phyloP scores from a whole-genome alignment of 92 coral and sea anemone genomes.

The Ricordea florida region DNA sequence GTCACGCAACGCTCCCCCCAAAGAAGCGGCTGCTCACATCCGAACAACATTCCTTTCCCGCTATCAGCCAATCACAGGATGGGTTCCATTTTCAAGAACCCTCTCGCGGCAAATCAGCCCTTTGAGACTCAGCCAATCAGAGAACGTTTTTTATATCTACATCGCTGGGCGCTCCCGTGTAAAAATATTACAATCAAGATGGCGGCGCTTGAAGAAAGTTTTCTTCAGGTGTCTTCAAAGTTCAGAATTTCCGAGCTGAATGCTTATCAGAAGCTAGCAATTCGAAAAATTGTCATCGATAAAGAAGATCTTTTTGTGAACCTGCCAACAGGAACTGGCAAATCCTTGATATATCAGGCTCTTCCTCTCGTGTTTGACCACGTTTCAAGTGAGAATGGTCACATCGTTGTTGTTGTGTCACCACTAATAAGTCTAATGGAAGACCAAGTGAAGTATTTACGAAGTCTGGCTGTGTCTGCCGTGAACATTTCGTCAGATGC shows the following conservation, averaged over 20 bases:
- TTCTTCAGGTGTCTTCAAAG: not conserved
- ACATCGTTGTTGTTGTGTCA: constrained; percentile 47
- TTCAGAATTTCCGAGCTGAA: constrained; percentile 6
- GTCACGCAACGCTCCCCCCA: no score
- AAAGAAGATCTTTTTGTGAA: not conserved
- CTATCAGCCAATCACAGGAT: no score
- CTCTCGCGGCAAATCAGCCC: no score
- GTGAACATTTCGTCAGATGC: constrained; percentile 16
- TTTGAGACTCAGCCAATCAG: no score
- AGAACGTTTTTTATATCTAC: no score
- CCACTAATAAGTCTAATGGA: constrained; percentile 60
- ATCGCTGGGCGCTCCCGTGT: no score
- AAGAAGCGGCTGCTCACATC: no score
- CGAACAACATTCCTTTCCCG: no score
- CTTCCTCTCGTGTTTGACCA: constrained; percentile 13
- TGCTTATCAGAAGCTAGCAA: constrained; percentile 17
- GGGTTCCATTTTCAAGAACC: no score
- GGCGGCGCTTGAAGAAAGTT: constrained; percentile 7
- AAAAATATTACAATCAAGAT: no score
- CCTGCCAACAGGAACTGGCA: constrained; percentile 2
- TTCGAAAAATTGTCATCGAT: not conserved
- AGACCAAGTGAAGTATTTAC: constrained; percentile 55
- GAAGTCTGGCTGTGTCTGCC: constrained; percentile 35
- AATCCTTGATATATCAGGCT: no score
- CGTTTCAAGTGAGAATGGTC: constrained; percentile 18